Percentiles rank a stretch among this genome's conserved stretches.
phyloP scores from a whole-genome alignment of 2,797 vertebrate species.

The Amphiprion clarkii region DNA sequence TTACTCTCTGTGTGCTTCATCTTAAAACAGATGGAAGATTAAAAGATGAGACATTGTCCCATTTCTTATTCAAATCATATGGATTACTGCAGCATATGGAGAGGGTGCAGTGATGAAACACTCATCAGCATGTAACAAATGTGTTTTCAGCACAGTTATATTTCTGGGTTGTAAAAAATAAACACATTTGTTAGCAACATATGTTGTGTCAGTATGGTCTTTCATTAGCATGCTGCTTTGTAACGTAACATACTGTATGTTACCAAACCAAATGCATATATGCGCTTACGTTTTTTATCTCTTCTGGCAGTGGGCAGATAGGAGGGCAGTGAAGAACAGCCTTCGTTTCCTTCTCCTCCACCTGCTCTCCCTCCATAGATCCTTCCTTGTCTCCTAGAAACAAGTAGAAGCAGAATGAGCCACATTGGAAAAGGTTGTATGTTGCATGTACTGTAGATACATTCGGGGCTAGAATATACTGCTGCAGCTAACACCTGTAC shows the following conservation, averaged over 20 bases:
- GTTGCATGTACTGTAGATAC: slow-evolving; percentile 7
- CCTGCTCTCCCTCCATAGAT: slow-evolving; percentile 40
- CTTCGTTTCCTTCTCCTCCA: slow-evolving; percentile 79
- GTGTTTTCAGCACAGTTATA: slow-evolving; percentile 36
- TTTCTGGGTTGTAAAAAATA: slow-evolving; percentile 33
- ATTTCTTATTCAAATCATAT: slow-evolving; percentile 59
- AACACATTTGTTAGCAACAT: slow-evolving; percentile 25
- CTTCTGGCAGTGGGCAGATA: slow-evolving; percentile 87
- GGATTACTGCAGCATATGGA: slow-evolving; percentile 62
- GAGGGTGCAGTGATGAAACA: slow-evolving; percentile 26
- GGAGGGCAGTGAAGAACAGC: slow-evolving; percentile 74
- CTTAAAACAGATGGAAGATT: slow-evolving; percentile 72
- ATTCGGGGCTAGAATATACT: neutral
- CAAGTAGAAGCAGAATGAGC: slow-evolving; percentile 38
- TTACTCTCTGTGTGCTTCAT: slow-evolving; percentile 49
- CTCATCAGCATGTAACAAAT: slow-evolving; percentile 40
- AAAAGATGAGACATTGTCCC: slow-evolving; percentile 46
- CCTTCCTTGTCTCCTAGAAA: slow-evolving; percentile 68
- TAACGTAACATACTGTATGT: slow-evolving; percentile 7
- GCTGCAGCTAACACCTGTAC: neutral
- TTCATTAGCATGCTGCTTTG: slow-evolving; percentile 32
- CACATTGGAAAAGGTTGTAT: neutral
- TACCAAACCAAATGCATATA: neutral
- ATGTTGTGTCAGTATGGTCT: slow-evolving; percentile 44
- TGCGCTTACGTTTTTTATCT: slow-evolving; percentile 88